Conservation (phyloP, 2,797 vertebrate species). For the Rallus crepitans region DNA sequence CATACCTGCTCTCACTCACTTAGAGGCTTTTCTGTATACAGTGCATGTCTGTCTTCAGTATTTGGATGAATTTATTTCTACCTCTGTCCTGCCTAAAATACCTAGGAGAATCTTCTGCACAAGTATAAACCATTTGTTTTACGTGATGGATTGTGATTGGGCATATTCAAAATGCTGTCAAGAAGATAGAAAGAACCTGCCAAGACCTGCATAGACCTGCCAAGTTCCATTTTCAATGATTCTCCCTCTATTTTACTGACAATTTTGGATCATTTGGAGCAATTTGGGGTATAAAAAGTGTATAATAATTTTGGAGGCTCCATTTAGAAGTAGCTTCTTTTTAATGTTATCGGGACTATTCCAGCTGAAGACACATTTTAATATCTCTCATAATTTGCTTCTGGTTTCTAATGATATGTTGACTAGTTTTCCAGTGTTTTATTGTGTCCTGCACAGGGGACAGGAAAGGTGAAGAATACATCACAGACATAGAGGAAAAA, state of each 20-base stretch:
- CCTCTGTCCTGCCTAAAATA: not conserved
- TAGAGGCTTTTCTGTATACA: not conserved
- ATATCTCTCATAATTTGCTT: not conserved
- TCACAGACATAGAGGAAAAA: not conserved
- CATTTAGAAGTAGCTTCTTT: not conserved
- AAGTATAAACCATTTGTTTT: constrained; percentile 14
- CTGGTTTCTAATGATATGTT: not conserved
- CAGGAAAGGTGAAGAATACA: not conserved
- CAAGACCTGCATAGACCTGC: not conserved
- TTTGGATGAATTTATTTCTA: constrained; percentile 10
- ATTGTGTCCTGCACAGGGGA: not conserved
- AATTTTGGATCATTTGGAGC: not conserved
- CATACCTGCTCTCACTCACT: not conserved
- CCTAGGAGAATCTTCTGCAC: not conserved
- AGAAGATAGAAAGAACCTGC: constrained; percentile 24
- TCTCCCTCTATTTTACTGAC: not conserved
- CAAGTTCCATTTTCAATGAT: not conserved
- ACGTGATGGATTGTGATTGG: not conserved
- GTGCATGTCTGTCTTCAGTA: not conserved
- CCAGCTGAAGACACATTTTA: not conserved
- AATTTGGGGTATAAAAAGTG: not conserved
- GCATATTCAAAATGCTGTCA: constrained; percentile 5
- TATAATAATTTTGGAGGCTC: not conserved
- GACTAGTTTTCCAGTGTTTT: not conserved
- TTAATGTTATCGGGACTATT: not conserved